Conservation (phyloP, 2,888 invertebrate genomes). For the Platycnemis pennipes region DNA sequence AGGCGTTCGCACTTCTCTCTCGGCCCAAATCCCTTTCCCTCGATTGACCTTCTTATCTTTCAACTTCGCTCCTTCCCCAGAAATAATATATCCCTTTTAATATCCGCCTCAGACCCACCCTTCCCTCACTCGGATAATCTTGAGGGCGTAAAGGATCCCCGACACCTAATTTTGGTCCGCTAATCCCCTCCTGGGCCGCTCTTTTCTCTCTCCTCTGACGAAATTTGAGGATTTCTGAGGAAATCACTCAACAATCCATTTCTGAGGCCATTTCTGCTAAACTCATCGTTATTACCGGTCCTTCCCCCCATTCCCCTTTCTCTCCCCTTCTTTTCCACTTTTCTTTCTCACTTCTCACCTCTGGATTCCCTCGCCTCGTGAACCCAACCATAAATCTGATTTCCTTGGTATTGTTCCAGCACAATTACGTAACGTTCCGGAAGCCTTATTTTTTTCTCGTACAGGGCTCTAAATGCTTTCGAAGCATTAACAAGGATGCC, state of each 20-base stretch:
- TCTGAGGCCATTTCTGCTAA: neutral
- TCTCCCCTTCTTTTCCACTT: neutral
- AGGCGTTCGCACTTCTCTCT: neutral
- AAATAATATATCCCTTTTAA: neutral
- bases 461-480: too few relatives aligned
- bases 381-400: neutral
- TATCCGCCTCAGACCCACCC: neutral
- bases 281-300: too few relatives aligned
- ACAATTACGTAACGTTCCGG: neutral
- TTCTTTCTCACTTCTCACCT: neutral
- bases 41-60: neutral
- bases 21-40: neutral
- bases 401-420: neutral
- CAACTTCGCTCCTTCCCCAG: constrained; percentile 3
- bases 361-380: neutral
- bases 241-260: neutral
- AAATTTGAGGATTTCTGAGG: too few relatives aligned
- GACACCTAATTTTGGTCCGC: constrained; percentile 56
- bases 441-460: too few relatives aligned
- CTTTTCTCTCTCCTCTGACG: neutral
- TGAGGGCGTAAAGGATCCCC: constrained; percentile 49
- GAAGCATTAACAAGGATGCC: too few relatives aligned
- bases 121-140: constrained; percentile 45
- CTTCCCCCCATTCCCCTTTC: neutral
- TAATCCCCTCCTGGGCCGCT: constrained; percentile 19